Evolutionary conservation across 2,113 vertebrate genomes (phyloP).

Genomic region (Montifringilla adamsi): DNA sequence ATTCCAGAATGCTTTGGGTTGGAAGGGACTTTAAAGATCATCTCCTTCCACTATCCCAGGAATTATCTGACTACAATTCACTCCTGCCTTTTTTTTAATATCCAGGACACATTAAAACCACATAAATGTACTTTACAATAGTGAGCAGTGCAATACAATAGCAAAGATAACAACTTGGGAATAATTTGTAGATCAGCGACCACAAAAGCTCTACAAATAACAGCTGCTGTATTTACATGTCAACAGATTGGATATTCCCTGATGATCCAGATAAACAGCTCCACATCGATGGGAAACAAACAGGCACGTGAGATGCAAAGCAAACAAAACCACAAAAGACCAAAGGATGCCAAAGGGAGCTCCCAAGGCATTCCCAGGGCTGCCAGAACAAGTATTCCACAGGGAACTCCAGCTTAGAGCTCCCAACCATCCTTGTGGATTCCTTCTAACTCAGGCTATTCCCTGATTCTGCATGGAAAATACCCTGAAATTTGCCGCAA

Average conservation of each 20-base stretch:
- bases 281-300: background rate
- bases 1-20: background rate
- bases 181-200: background rate
- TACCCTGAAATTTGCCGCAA: background rate
- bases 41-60: background rate
- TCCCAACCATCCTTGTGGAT: background rate
- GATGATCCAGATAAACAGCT: constrained; percentile 46
- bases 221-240: constrained; percentile 37
- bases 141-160: background rate
- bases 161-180: background rate
- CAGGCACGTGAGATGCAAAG: background rate
- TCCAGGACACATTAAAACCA: background rate
- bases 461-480: background rate
- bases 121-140: background rate
- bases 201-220: constrained; percentile 20
- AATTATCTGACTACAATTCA: background rate
- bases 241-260: constrained; percentile 35
- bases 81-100: background rate
- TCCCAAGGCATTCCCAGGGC: background rate
- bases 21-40: background rate
- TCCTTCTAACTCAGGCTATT: background rate
- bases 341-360: background rate
- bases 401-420: background rate
- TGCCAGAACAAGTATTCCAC: background rate
- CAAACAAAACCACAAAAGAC: constrained; percentile 32